phyloP scores from a whole-genome alignment of 2,113 vertebrate species.

The Kryptolebias marmoratus region DNA sequence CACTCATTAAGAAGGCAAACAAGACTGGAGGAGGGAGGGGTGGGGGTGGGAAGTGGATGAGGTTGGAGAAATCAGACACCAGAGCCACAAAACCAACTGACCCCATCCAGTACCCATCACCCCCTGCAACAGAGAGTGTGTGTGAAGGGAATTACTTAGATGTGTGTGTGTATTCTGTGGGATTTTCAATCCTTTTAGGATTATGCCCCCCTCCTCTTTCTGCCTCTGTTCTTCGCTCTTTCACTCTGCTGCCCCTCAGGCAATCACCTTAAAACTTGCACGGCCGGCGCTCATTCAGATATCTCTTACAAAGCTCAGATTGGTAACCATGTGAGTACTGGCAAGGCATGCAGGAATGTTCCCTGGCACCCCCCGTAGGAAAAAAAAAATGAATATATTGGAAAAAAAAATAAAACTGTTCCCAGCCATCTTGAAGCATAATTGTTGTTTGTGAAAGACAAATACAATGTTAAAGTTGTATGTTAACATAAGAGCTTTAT shows the following conservation, averaged over 20 bases:
- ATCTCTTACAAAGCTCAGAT: constrained; percentile 90
- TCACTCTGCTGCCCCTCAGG: constrained; percentile 88
- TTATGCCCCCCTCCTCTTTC: constrained; percentile 60
- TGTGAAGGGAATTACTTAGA: constrained; percentile 45
- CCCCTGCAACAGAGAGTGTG: constrained; percentile 47
- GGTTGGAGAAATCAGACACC: constrained; percentile 85
- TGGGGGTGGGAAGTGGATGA: constrained; percentile 76
- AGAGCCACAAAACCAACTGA: constrained; percentile 79
- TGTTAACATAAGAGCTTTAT: background rate
- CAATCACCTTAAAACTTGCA: constrained; percentile 93
- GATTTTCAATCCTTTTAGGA: constrained; percentile 82
- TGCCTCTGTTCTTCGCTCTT: constrained; percentile 83
- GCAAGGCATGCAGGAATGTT: constrained; percentile 92
- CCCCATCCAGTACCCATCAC: constrained; percentile 64
- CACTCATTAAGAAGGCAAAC: constrained; percentile 98
- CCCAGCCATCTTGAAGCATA: constrained; percentile 20
- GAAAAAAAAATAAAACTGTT: constrained; percentile 36
- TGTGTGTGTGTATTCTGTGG: constrained; percentile 18
- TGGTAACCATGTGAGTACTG: constrained; percentile 96
- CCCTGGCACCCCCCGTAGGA: constrained; percentile 81
- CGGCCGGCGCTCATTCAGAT: constrained; percentile 93
- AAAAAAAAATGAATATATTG: constrained; percentile 29
- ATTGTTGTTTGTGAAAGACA: constrained; percentile 7
- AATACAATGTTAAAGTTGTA: background rate
- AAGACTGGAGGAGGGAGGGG: constrained; percentile 68